Conservation (phyloP, 2,113 vertebrate species). For the Tapirus terrestris region DNA sequence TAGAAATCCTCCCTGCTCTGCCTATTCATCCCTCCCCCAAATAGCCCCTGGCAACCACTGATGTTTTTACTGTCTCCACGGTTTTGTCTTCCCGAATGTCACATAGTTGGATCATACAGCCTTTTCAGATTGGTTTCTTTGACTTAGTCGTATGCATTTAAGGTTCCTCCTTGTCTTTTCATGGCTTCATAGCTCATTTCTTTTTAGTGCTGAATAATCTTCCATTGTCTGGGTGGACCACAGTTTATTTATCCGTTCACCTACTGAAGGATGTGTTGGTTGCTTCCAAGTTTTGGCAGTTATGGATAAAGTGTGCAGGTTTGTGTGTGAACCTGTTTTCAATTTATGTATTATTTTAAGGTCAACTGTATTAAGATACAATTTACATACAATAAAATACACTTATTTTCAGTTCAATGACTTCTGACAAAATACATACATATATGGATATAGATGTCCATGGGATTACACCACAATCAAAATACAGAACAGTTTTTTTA, state of each 20-base stretch:
- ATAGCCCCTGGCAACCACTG: background rate
- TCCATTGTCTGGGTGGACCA: too few species aligned
- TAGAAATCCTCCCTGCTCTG: fast-evolving
- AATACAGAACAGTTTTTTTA: too few species aligned
- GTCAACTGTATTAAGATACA: too few species aligned
- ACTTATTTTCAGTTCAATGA: too few species aligned
- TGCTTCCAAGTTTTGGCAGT: background rate
- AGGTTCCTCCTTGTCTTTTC: background rate
- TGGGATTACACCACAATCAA: too few species aligned
- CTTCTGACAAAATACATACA: too few species aligned
- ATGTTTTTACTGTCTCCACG: background rate
- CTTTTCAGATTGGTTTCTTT: background rate
- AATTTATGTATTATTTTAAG: too few species aligned
- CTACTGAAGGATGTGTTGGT: too few species aligned
- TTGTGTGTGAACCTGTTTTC: background rate
- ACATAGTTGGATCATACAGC: background rate
- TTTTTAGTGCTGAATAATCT: background rate
- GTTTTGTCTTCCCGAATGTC: background rate
- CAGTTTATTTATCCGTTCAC: background rate
- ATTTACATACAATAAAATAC: too few species aligned
- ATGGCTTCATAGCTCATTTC: background rate
- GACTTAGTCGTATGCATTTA: background rate
- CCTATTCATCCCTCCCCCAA: too few species aligned
- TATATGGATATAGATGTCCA: too few species aligned
- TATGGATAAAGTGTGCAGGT: too few species aligned